Base-by-base conservation (phyloP, 2,113 vertebrate genomes). In the Sarotherodon lohbergeri region DNA sequence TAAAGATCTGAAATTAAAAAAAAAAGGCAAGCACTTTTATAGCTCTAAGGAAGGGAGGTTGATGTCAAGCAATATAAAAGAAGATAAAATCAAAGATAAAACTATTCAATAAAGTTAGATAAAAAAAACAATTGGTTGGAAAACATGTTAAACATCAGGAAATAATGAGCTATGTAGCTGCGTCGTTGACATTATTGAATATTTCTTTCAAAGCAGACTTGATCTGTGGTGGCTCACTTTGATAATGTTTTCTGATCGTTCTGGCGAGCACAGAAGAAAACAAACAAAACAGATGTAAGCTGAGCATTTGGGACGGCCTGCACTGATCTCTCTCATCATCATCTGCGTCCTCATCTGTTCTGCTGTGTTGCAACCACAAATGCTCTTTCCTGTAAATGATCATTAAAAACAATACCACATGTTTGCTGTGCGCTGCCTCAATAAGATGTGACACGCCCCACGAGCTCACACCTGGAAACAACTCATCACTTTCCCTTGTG, bases 391-490 rank as follows among this genome's bases (percentile, higher is more conserved):
- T 32, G 22, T 80, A 63, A 14, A 46, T 52, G 10, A 34, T 16
- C 32, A 52, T 50, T 6, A 39, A 36, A 88, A 79, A 88, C 46
- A 32, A 55, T 84, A 34, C 48, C n/a, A 46, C 16, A 84, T 87
- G 27, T 79, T 61, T 17, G 29, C 5, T 59, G 27, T 22, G 57
- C 80, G 48, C 68, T 81, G 83, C 24, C 61, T 66, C 24, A 22
- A 36, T 85, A 85, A 82, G 39, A 29, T 27, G 54, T 36, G 61
- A 88, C 90, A 84, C 86, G 63, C 81, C 89, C 88, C 76, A 54
- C 43, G 1, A 93, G 80, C 81, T 90, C 84, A 91, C 93, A 94
- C 93, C 90, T 95, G 84, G 89, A 93, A 93, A 93, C 36, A 84
- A 46, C 80, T 91, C 87, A 94, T 94, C 85, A 86, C 92, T 91